Percentiles rank a stretch among this genome's conserved stretches.
Evolutionary conservation across 2,888 invertebrate species (phyloP).

Genomic region (Scaptodrosophila latifasciaeformis): DNA sequence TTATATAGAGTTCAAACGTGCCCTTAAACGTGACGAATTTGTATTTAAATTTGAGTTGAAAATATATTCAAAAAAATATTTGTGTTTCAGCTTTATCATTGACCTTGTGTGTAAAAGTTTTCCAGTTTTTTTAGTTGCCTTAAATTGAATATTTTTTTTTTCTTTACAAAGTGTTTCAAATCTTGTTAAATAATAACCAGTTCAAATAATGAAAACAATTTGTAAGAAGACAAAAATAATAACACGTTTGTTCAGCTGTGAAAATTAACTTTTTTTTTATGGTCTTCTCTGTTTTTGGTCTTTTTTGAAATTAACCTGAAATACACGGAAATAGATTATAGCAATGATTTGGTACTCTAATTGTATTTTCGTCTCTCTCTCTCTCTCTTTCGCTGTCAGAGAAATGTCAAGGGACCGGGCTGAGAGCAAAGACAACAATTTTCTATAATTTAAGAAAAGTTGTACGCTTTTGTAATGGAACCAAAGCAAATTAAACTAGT

Average conservation of each 20-base stretch:
- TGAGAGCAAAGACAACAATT: background rate
- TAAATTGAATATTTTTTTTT: no score
- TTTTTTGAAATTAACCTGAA: background rate
- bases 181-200: no score
- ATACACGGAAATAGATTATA: background rate
- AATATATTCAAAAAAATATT: no score
- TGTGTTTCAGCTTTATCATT: conserved; percentile 45
- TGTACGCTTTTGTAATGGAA: no score
- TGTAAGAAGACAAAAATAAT: conserved; percentile 18
- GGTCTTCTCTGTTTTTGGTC: conserved; percentile 38
- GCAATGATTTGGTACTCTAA: background rate
- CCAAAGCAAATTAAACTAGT: no score
- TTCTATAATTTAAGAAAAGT: background rate
- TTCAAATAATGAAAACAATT: conserved; percentile 29
- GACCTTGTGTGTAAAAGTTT: conserved; percentile 50
- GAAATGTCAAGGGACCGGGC: conserved; percentile 46
- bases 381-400: no score
- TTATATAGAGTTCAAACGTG: no score
- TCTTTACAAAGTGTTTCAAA: no score
- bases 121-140: no score
- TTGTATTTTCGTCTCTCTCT: no score
- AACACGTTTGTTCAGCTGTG: conserved; percentile 58
- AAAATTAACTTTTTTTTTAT: conserved; percentile 66
- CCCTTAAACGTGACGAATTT: no score
- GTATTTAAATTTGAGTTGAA: no score